Conservation (phyloP, 2,888 invertebrate species). For the Pyrocoelia pectoralis region DNA sequence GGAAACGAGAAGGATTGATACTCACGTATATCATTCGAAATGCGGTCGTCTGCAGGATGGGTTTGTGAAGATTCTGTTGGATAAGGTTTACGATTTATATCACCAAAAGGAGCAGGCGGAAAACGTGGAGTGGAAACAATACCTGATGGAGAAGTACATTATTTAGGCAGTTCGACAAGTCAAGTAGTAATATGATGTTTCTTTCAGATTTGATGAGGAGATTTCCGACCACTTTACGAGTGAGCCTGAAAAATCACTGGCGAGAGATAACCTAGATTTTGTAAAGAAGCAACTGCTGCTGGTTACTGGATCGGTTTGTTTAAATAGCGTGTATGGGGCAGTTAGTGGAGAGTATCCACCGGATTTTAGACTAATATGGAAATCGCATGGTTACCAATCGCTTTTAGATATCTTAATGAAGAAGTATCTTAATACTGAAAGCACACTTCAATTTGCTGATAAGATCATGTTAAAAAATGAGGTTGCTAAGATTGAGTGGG, state of each 20-base stretch:
- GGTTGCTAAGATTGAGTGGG: slow-evolving; percentile 37
- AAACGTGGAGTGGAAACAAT: background rate
- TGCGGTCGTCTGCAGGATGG: background rate
- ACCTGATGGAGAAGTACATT: background rate
- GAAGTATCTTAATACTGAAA: background rate
- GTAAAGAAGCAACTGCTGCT: background rate
- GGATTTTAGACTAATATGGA: slow-evolving; percentile 73
- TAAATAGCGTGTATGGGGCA: slow-evolving; percentile 57
- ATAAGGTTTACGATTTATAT: background rate
- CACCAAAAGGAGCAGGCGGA: background rate
- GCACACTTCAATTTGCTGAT: slow-evolving; percentile 36
- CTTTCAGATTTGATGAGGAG: background rate
- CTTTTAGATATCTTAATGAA: slow-evolving; percentile 71
- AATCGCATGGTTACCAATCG: slow-evolving; percentile 72
- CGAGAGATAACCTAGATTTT: background rate
- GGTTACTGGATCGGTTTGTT: slow-evolving; percentile 54
- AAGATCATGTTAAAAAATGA: slow-evolving; percentile 40
- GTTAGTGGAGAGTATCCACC: slow-evolving; percentile 70
- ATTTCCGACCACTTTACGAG: background rate
- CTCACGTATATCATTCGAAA: slow-evolving; percentile 45
- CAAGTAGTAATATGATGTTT: background rate
- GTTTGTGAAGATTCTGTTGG: background rate
- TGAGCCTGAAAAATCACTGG: background rate
- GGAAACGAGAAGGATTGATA: slow-evolving; percentile 56
- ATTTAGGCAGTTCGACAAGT: background rate